A percentile compares a stretch with the other conserved stretches of the same genome.
Conservation (phyloP, 1,140 invertebrate genomes). For the Megalonaias nervosa region DNA sequence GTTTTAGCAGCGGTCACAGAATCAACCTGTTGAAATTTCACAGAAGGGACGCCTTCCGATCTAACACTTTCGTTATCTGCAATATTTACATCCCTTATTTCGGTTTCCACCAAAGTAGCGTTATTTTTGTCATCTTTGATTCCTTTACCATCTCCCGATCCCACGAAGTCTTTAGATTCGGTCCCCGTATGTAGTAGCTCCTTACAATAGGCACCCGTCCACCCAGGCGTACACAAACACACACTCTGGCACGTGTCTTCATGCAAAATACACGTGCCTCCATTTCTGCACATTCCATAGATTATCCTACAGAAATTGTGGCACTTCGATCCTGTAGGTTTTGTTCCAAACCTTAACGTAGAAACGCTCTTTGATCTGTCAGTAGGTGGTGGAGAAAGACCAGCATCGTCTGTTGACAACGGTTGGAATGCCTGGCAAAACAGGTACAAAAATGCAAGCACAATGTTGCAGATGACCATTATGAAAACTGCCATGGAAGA, state of each 20-base stretch:
- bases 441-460: no score
- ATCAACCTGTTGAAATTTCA: not conserved
- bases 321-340: slow-evolving; percentile 15
- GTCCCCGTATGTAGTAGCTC: not conserved
- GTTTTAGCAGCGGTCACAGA: not conserved
- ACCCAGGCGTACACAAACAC: slow-evolving; percentile 20
- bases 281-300: slow-evolving; percentile 17
- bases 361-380: no score
- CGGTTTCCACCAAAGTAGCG: not conserved
- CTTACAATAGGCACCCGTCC: slow-evolving; percentile 26
- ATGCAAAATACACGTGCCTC: slow-evolving; percentile 24
- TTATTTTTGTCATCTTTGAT: not conserved
- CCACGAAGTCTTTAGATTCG: not conserved
- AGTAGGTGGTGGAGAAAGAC: no score
- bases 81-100: not conserved
- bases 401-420: no score
- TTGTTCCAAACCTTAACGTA: no score
- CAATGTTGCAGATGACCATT: no score
- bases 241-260: slow-evolving; percentile 12
- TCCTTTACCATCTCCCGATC: not conserved
- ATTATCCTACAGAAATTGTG: slow-evolving; percentile 30
- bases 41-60: not conserved
- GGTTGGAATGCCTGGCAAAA: no score
- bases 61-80: not conserved
- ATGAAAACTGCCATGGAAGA: no score